phyloP scores from a whole-genome alignment of 2,113 vertebrate genomes.

The Mus spicilegus region DNA sequence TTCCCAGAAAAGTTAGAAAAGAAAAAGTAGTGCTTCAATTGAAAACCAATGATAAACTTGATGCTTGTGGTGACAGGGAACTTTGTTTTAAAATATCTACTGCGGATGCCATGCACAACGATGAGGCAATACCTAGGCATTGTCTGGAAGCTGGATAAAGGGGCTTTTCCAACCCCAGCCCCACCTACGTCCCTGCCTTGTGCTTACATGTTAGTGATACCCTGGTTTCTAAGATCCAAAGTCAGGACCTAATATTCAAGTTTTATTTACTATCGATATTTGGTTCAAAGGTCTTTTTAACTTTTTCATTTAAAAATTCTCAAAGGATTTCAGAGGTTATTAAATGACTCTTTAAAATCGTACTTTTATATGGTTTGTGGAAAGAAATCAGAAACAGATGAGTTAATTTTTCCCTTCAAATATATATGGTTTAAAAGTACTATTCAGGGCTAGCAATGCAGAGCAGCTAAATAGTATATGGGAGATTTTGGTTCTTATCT shows the following conservation, averaged over 20 bases:
- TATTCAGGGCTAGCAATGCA: background rate
- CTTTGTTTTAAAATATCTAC: conserved; percentile 59
- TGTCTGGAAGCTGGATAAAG: conserved; percentile 64
- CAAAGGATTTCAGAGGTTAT: conserved; percentile 48
- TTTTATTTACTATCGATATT: conserved; percentile 50
- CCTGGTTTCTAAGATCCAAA: conserved; percentile 44
- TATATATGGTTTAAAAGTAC: conserved; percentile 48
- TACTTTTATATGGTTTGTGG: conserved; percentile 33
- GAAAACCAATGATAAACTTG: conserved; percentile 58
- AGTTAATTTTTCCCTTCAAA: conserved; percentile 61
- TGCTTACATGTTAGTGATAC: conserved; percentile 63
- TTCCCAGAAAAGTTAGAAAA: background rate
- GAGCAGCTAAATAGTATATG: background rate
- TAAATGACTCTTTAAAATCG: conserved; percentile 59
- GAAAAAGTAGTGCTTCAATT: conserved; percentile 59
- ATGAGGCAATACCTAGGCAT: conserved; percentile 60
- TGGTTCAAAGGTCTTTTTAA: conserved; percentile 59
- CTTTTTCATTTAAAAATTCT: conserved; percentile 64
- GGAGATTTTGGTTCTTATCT: background rate
- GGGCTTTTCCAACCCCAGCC: conserved; percentile 52
- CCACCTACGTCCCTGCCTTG: background rate
- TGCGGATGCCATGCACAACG: conserved; percentile 29
- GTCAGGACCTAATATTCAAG: conserved; percentile 38
- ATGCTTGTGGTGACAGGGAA: background rate
- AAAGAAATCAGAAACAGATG: conserved; percentile 69